A percentile compares a stretch with the other conserved stretches of the same genome.
Evolutionary conservation across 37 sponge, comb jelly and placozoan species (phyloP).

Genomic region (Ephydatia muelleri): DNA sequence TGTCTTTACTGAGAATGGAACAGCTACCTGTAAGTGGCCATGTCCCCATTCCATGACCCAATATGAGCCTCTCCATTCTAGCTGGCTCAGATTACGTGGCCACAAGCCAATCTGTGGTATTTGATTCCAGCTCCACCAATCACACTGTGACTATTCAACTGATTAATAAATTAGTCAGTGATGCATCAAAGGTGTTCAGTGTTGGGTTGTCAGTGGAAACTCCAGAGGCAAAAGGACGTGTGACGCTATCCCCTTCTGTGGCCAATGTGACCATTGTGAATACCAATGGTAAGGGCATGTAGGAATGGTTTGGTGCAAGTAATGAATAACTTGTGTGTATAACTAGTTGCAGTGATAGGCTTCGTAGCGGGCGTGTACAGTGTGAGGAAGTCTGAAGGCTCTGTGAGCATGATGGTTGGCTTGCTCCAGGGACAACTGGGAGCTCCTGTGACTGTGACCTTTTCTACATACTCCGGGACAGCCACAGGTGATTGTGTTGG

Average conservation of each 20-base stretch:
- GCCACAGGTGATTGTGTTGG: neutral
- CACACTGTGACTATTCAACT: neutral
- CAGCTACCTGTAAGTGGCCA: neutral
- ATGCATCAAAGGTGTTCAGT: neutral
- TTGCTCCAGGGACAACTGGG: constrained; percentile 13
- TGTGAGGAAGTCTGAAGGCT: constrained; percentile 22
- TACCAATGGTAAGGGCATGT: neutral
- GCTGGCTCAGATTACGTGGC: neutral
- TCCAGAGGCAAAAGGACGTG: neutral
- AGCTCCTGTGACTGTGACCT: neutral
- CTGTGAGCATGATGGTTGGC: neutral
- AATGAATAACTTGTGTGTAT: neutral
- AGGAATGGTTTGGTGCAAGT: neutral
- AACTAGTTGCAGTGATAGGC: constrained; percentile 16
- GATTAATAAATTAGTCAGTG: neutral
- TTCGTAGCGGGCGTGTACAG: constrained; percentile 18
- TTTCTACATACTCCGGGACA: constrained; percentile 9
- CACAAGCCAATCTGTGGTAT: neutral
- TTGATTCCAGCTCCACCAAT: neutral
- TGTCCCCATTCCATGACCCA: neutral
- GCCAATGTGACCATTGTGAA: neutral
- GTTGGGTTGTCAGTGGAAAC: neutral
- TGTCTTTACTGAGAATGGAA: neutral
- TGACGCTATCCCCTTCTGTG: neutral
- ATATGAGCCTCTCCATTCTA: neutral